These are phyloP conservation scores for Phaethon lepturus DNA, from an alignment of 2,113 vertebrate genomes.

Conservation along the genomic window DNA sequence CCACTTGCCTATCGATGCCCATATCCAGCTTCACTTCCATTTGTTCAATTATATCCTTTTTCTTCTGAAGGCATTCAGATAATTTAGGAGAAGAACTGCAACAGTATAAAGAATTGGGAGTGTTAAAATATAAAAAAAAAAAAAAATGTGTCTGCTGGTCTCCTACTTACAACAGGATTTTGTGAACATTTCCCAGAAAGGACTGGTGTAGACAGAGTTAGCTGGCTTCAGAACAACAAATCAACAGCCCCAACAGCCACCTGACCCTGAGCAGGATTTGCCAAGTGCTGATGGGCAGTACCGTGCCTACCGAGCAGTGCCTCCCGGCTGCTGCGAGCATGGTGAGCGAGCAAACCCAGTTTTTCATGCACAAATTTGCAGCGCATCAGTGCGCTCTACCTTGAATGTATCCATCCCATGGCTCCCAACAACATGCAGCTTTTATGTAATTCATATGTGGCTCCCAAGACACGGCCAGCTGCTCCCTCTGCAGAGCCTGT, in stretches of 20 bases:
- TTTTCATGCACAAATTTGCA: not conserved
- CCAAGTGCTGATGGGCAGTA: no score
- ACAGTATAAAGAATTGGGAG: not conserved
- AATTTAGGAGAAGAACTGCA: constrained; percentile 95
- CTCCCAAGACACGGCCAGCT: not conserved
- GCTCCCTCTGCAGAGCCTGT: not conserved
- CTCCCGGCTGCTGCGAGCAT: not conserved
- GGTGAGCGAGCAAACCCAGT: not conserved
- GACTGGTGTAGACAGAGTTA: not conserved
- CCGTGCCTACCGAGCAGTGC: not conserved
- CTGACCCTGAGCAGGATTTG: not conserved
- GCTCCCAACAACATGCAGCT: not conserved
- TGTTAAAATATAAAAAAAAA: not conserved
- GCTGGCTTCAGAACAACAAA: not conserved
- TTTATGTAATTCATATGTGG: accelerated
- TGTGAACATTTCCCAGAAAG: not conserved
- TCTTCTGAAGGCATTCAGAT: constrained; percentile 98
- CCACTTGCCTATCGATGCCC: constrained; percentile 93
- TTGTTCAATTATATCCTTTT: constrained; percentile 98
- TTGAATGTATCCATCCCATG: accelerated
- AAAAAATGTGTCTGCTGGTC: not conserved
- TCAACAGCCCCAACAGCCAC: not conserved
- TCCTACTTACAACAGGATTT: not conserved
- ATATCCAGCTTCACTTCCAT: constrained; percentile 99
- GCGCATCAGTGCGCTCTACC: not conserved